Evolutionary conservation across 2,888 invertebrate genomes (phyloP), one percentile per base, ranked within the genome.

Genomic region (Monoplex corrugatus): DNA sequence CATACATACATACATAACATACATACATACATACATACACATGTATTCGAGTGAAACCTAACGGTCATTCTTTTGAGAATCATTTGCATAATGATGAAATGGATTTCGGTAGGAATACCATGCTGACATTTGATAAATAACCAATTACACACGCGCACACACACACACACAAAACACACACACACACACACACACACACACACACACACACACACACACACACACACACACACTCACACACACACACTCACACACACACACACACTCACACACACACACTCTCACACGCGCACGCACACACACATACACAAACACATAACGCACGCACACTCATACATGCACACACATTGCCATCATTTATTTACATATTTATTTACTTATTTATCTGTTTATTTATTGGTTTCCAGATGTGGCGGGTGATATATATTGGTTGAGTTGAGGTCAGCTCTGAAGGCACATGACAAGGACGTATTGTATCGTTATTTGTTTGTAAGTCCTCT

Each of bases 121-220:
- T 50, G 1, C 50, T 0, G 16, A 1, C 1, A 1, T 13, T 16
- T 13, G 10, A 50, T 16, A 50, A 8, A n/a, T 28, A 68, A 19
- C 0, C 68, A 68, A 19, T 0, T n/a, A 68, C 68, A 1, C 68
- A 68, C 68, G 6, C 68, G 28, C 68, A 5, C 68, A n/a, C 2
- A 1, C 68, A 5, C 3, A 5, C 68, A n/a, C 68, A 5, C 68
- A n/a, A n/a, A 5, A 19, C 6, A 5, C 68, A 10, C 28, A 23
- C 68, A 68, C 68, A 28, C 68, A 68, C 68, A 68, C 68, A 68
- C 68, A 68, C 68, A 68, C 68, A 68, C 68, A 68, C 68, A 68
- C 68, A 68, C 68, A 68, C 68, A 68, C 68, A 68, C 68, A 68
- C 68, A 68, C 68, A 68, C 68, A 68, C 68, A 68, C 68, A 68